Percentiles rank a stretch among this genome's conserved stretches.
Conservation (phyloP, 2,797 vertebrate species). For the Mallotus villosus region DNA sequence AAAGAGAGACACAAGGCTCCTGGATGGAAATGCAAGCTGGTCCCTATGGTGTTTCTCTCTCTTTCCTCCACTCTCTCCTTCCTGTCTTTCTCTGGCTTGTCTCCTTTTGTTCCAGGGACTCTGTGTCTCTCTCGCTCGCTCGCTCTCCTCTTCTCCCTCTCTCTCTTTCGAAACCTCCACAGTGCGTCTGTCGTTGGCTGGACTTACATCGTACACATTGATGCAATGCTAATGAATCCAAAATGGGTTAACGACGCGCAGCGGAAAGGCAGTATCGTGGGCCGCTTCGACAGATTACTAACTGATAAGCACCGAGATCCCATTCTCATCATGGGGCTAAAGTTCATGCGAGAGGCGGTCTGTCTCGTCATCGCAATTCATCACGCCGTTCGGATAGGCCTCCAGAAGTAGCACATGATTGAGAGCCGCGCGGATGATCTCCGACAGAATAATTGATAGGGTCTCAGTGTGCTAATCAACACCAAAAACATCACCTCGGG, state of each 20-base stretch:
- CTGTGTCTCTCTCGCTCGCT: conserved; percentile 3
- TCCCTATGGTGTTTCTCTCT: background rate
- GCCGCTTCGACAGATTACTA: conserved; percentile 4
- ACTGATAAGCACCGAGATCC: background rate
- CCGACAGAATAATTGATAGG: conserved; percentile 16
- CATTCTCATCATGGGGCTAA: conserved; percentile 3
- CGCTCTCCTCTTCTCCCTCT: conserved; percentile 28
- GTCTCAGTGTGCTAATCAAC: conserved; percentile 39
- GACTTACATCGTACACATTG: conserved; percentile 15
- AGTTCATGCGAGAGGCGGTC: conserved; percentile 30
- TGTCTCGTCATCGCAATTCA: conserved; percentile 33
- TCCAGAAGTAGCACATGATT: conserved; percentile 20
- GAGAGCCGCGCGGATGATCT: background rate
- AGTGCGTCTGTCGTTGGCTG: background rate
- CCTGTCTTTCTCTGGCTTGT: background rate
- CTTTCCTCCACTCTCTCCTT: background rate
- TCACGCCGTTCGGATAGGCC: conserved; percentile 13
- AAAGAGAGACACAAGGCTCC: background rate
- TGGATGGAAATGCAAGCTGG: background rate
- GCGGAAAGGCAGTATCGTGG: background rate
- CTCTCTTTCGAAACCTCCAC: background rate
- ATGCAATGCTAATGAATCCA: conserved; percentile 16
- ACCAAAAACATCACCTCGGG: conserved; percentile 3
- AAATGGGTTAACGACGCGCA: background rate
- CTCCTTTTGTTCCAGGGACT: conserved; percentile 15